These are phyloP conservation scores for Oreotrochilus melanogaster DNA, from an alignment of 2,113 vertebrate genomes.

Conservation along the genomic window DNA sequence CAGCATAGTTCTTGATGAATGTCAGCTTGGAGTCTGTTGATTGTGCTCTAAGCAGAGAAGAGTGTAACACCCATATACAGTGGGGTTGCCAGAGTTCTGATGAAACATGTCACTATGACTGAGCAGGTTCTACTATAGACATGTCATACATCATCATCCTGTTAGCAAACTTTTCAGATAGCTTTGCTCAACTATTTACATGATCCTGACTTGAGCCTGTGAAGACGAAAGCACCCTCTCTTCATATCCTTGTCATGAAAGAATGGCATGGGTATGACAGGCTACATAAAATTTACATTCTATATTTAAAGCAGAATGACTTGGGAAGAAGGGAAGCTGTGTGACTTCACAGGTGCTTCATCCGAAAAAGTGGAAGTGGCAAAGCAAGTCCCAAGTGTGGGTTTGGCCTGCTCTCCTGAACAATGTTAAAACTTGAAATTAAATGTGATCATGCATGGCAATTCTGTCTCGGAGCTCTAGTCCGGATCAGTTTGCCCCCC, in stretches of 20 bases:
- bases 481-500: neutral
- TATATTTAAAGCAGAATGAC: neutral
- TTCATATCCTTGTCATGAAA: neutral
- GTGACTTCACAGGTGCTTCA: neutral
- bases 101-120: neutral
- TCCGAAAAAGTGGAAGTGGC: neutral
- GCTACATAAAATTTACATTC: neutral
- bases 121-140: neutral
- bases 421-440: neutral
- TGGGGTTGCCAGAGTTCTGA: neutral
- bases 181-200: neutral
- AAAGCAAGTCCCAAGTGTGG: neutral
- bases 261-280: neutral
- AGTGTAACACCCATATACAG: neutral
- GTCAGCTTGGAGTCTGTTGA: neutral
- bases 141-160: neutral
- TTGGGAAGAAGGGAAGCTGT: neutral
- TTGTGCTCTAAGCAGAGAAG: neutral
- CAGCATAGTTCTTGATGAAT: neutral
- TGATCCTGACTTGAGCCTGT: neutral
- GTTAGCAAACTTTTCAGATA: neutral
- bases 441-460: rapidly evolving
- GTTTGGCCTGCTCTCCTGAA: neutral
- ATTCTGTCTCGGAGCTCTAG: neutral
- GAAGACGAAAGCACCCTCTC: neutral